Percentiles rank a stretch among this genome's conserved stretches.
phyloP scores from a whole-genome alignment of 2,888 invertebrate species.

The Aphrophora alni region DNA sequence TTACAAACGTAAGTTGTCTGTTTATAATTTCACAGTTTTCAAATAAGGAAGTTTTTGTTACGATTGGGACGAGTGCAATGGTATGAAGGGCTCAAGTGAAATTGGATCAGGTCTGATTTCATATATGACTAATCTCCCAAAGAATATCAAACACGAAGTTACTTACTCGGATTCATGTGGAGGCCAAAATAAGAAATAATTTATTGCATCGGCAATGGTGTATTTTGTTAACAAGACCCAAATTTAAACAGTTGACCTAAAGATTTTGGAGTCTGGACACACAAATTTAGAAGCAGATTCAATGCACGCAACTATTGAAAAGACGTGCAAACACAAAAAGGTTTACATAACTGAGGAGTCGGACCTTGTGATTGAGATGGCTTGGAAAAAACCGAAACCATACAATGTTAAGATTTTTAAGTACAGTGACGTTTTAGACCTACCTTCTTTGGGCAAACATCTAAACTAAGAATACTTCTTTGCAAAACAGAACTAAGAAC shows the following conservation, averaged over 20 bases:
- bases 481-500: conserved; percentile 29
- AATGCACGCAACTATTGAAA: conserved; percentile 46
- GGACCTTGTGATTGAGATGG: conserved; percentile 36
- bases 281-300: conserved; percentile 42
- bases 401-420: conserved; percentile 30
- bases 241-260: conserved; percentile 46
- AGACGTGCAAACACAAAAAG: conserved; percentile 42
- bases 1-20: no score
- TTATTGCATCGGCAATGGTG: conserved; percentile 39
- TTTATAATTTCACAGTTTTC: conserved; percentile 29
- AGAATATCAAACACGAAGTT: conserved; percentile 13
- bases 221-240: conserved; percentile 44
- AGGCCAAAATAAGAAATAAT: conserved; percentile 37
- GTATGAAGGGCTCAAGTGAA: conserved; percentile 26
- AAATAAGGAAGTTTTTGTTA: conserved; percentile 19
- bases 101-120: conserved; percentile 18
- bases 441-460: conserved; percentile 23
- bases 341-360: conserved; percentile 42
- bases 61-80: conserved; percentile 28
- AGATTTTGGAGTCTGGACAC: conserved; percentile 49
- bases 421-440: conserved; percentile 33
- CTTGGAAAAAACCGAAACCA: conserved; percentile 41
- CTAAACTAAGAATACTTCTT: no score
- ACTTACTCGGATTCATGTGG: conserved; percentile 35
- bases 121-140: conserved; percentile 18